Evolutionary conservation across 2,797 vertebrate species (phyloP), one percentile per base, ranked within the genome.

Genomic region (Lithobates pipiens): DNA sequence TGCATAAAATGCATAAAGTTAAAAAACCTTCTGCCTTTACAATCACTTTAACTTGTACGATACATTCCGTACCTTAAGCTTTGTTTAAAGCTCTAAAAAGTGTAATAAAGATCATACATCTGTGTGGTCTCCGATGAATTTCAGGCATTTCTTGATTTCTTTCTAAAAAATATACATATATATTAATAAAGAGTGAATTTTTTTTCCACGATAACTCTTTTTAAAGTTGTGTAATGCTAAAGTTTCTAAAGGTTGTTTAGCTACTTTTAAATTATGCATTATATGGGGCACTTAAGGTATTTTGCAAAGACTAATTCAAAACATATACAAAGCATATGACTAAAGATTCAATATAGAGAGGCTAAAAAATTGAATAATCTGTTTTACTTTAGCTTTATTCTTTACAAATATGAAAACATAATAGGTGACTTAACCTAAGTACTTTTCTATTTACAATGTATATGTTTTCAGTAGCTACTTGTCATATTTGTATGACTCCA

Each of bases 341-440:
- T 25, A 63, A 15, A 67, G 11, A 25, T 21, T n/a, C 23, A 27
- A 3, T 65, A 65, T 67, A 34, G 61, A 36, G 63, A 36, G 25
- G 42, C 27, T 32, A 73, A 74, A 42, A 23, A 25, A 34, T 29
- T 10, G 46, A 67, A 34, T n/a, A 68, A 69, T 25, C 73, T 34
- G 8, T 74, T 42, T 82, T 74, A 8, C 54, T 63, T 72, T 16
- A 63, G 15, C 27, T 25, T 67, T 83, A 73, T 42, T 83, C 27
- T 75, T 82, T 75, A 13, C 61, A 50, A 75, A 65, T 54, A 67
- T 54, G 44, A 75, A 21, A 65, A 76, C 65, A 61, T 68, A 74
- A 68, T 73, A 83, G 61, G 81, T 83, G 73, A 83, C 81, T 67
- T 73, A 76, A 83, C 61, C 76, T 73, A 83, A 76, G 63, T 68